Evolutionary conservation across 2,797 vertebrate genomes (phyloP).

Genomic region (Rhinichthys osculus): DNA sequence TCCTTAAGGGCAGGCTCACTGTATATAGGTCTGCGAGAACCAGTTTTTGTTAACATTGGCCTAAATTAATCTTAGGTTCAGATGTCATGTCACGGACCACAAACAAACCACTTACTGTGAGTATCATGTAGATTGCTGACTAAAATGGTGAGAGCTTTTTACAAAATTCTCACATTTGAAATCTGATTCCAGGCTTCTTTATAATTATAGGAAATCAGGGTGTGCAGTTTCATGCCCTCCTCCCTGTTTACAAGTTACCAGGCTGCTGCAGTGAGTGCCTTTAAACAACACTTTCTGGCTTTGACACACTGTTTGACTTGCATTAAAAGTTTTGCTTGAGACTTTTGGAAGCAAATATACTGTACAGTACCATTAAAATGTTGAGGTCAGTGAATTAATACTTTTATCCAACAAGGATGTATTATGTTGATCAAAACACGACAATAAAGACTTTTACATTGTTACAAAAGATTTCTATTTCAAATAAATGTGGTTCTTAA

Average conservation of each 20-base stretch:
- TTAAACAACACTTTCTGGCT: neutral
- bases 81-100: neutral
- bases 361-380: neutral
- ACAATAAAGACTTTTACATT: too few species aligned
- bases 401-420: too few species aligned
- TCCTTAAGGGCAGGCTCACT: neutral
- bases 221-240: neutral
- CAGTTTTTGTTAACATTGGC: neutral
- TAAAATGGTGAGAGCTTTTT: neutral
- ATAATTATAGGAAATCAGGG: slow-evolving; percentile 2
- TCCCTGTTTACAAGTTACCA: neutral
- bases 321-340: slow-evolving; percentile 4
- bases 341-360: neutral
- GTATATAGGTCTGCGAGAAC: neutral
- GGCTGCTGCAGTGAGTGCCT: neutral
- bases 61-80: neutral
- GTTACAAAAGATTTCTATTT: too few species aligned
- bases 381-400: too few species aligned
- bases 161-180: neutral
- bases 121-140: neutral
- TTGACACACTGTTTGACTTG: neutral
- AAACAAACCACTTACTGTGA: neutral
- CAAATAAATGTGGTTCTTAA: too few species aligned
- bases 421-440: too few species aligned
- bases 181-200: slow-evolving; percentile 9